phyloP scores from a whole-genome alignment of 2,113 vertebrate genomes.

The Prunella fulvescens region DNA sequence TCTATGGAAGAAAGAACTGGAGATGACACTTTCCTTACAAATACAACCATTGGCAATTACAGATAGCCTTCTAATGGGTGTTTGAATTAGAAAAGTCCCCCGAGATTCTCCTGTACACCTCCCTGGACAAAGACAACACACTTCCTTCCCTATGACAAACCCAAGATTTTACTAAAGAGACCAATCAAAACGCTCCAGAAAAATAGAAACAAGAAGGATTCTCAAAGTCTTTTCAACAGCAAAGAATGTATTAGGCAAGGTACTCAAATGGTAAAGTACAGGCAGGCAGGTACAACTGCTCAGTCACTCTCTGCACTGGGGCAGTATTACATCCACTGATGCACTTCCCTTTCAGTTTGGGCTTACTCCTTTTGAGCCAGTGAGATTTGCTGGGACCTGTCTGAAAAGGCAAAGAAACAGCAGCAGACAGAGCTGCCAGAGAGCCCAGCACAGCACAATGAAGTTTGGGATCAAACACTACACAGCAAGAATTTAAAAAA shows the following conservation, averaged over 20 bases:
- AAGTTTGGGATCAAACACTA: background rate
- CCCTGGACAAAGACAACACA: background rate
- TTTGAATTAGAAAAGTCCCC: background rate
- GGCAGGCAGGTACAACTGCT: background rate
- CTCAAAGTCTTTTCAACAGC: background rate
- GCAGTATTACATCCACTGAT: background rate
- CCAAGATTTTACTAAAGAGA: background rate
- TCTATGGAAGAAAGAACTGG: background rate
- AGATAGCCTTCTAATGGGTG: accelerated
- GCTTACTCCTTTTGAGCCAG: background rate
- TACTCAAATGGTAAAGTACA: background rate
- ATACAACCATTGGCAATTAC: background rate
- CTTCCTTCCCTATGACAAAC: background rate
- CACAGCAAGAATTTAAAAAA: background rate
- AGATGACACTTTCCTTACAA: background rate
- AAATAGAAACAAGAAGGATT: background rate
- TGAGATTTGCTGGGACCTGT: background rate
- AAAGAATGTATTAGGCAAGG: background rate
- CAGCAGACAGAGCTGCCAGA: background rate
- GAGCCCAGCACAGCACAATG: accelerated
- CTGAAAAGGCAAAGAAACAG: background rate
- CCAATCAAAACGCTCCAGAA: background rate
- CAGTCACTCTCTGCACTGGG: accelerated
- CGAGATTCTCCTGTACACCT: background rate
- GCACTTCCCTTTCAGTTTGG: background rate